Evolutionary conservation across 2,113 vertebrate genomes (phyloP), one percentile per base, ranked within the genome.

Genomic region (Callaeas wilsoni): DNA sequence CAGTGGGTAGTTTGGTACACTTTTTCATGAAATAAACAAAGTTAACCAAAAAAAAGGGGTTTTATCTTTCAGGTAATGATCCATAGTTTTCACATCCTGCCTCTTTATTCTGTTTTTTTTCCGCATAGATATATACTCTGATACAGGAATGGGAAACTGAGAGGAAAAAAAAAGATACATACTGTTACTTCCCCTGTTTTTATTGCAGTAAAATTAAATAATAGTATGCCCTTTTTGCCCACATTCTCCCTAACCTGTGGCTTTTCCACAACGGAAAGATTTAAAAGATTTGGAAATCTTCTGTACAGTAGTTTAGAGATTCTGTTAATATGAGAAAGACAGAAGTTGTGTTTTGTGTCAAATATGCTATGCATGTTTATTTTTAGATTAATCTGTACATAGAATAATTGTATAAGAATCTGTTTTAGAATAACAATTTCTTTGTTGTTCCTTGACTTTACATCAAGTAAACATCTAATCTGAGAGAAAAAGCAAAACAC

Each of bases 41-140:
- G 12, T 57, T 65, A 63, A 83, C 27, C 27, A 69, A 70, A 44
- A 41, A 3, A 16, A n/a, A 6, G 4, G 4, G 0, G 0, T 3
- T 29, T 75, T 89, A 42, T 59, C 8, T 33, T n/a, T 69, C 18
- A 47, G 12, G 37, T 69, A 90, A 79, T 41, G 37, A 59, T 63
- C 6, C 30, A 37, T 33, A n/a, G 12, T 63, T 67, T 74, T 67
- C n/a, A 60, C 74, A 53, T 8, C 4, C 23, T 62, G 9, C 27
- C 8, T 47, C 19, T 80, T 86, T 77, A 47, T 50, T 49, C 4
- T 46, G 9, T 6, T 7, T 20, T 57, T 70, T 65, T 71, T 19
- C 7, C 74, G 62, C 26, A 15, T 30, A 42, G 16, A 18, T 59
- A 15, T 27, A 23, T 50, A 42, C 4, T 75, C 7, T 79, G 32